Conservation (phyloP, 2,113 vertebrate genomes). For the Capreolus pygargus region DNA sequence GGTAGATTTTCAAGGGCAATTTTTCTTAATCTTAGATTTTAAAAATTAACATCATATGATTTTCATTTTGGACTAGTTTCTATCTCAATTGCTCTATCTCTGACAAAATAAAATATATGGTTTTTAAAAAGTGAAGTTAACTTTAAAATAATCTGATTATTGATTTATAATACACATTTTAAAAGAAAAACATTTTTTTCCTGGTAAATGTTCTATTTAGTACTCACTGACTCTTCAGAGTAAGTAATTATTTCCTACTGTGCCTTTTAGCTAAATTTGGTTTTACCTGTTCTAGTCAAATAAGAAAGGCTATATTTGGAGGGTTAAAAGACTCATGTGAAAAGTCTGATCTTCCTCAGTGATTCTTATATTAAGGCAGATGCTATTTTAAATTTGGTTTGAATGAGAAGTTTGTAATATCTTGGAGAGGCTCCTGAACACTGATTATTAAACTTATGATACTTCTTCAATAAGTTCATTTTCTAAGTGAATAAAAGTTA, state of each 20-base stretch:
- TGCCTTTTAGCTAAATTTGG: slow-evolving; percentile 20
- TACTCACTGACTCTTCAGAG: background rate
- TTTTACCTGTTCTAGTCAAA: slow-evolving; percentile 20
- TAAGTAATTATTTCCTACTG: slow-evolving; percentile 3
- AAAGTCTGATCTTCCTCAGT: slow-evolving; percentile 16
- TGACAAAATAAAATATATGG: slow-evolving; percentile 25
- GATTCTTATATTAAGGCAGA: slow-evolving; percentile 9
- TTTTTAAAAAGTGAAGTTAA: background rate
- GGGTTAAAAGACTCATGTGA: background rate
- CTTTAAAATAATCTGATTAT: slow-evolving; percentile 14
- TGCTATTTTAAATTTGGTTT: slow-evolving; percentile 34
- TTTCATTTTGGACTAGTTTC: slow-evolving; percentile 31
- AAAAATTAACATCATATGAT: slow-evolving; percentile 6
- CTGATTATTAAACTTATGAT: slow-evolving; percentile 32
- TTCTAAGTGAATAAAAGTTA: slow-evolving; percentile 33
- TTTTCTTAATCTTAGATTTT: slow-evolving; percentile 22
- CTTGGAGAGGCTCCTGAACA: background rate
- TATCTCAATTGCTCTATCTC: background rate
- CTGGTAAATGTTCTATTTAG: background rate
- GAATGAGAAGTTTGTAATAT: slow-evolving; percentile 12
- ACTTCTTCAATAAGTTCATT: slow-evolving; percentile 49
- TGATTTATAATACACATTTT: slow-evolving; percentile 14
- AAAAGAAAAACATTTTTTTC: slow-evolving; percentile 11
- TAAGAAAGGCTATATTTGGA: slow-evolving; percentile 7
- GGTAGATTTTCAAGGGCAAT: slow-evolving; percentile 35